Base-by-base conservation (phyloP, 1,140 invertebrate species). In the Theocolax elegans region DNA sequence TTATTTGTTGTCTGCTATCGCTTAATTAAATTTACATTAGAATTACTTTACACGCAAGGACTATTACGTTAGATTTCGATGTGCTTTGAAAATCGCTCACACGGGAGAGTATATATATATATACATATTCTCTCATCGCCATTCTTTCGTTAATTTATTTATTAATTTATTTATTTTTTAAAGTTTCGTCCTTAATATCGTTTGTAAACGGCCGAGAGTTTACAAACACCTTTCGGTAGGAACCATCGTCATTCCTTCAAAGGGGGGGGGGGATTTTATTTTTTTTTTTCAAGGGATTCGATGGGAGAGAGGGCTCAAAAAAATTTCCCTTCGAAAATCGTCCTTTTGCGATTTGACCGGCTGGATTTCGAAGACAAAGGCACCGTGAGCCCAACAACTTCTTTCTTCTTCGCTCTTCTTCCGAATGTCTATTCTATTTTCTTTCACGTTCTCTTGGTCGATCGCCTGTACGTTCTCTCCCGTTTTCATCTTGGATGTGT, bases 301-400 rank as follows among this genome's bases (percentile, higher is more conserved):
- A 35, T 6, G 31, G 10, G 10, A 35, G 31, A 35, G 10, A 35
- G 10, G 10, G 7, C 12, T n/a, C 10, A 27, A 44, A 25, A 27
- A 38, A 44, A 44, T 23, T 42, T 42, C 27, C 38, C 17, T 23
- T 58, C 31, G 17, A 13, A 58, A 40, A 9, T 31, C 13, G 3
- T 27, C 3, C 15, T 42, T 42, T 54, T 31, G 29, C 1, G 2
- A 1, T 44, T 56, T 29, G 12, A 42, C 21, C 29, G 19, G 19
- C 9, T 74, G 71, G 73, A 72, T 74, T 63, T 68, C 25, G 62
- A 75, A 77, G 68, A 75, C 72, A 76, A 77, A 77, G 76, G 72
- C 67, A 77, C 76, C 73, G 70, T 71, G 67, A 74, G 70, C 72
- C 69, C 70, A 66, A 72, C 63, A 68, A 17, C 15, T 2, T 56